phyloP scores from a whole-genome alignment of 2,797 vertebrate species.

The Philypnodon macrostomus region DNA sequence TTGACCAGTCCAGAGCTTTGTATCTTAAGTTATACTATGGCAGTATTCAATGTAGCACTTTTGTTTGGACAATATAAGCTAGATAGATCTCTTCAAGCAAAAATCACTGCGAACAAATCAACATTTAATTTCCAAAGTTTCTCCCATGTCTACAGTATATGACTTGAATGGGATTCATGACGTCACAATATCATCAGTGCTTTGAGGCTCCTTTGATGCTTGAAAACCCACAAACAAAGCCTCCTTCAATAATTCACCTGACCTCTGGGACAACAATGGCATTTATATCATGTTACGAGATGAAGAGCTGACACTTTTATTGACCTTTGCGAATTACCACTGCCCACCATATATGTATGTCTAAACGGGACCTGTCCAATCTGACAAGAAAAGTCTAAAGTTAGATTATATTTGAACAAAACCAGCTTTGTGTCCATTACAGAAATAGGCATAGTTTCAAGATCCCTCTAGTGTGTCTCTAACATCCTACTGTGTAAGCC shows the following conservation, averaged over 20 bases:
- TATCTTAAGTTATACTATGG: too few species aligned
- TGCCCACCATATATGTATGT: neutral
- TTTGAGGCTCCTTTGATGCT: slow-evolving; percentile 17
- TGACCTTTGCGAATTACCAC: slow-evolving; percentile 2
- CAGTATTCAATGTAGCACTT: too few species aligned
- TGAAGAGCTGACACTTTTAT: slow-evolving; percentile 9
- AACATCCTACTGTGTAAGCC: too few species aligned
- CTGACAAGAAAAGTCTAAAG: neutral
- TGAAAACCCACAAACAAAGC: slow-evolving; percentile 4
- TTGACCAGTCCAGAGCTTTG: too few species aligned
- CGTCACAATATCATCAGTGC: slow-evolving; percentile 19
- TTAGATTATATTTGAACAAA: too few species aligned
- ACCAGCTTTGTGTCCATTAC: neutral
- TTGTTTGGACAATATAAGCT: too few species aligned
- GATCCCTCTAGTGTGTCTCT: too few species aligned
- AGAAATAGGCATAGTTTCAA: too few species aligned
- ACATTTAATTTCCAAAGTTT: neutral
- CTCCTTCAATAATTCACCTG: slow-evolving; percentile 12
- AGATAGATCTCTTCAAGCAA: too few species aligned
- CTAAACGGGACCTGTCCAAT: neutral
- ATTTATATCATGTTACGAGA: neutral
- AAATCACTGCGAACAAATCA: neutral
- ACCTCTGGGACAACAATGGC: slow-evolving; percentile 6
- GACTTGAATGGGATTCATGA: slow-evolving; percentile 4
- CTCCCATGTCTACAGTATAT: too few species aligned